Conservation (phyloP, 2,888 invertebrate species). For the Tupiocoris notatus region DNA sequence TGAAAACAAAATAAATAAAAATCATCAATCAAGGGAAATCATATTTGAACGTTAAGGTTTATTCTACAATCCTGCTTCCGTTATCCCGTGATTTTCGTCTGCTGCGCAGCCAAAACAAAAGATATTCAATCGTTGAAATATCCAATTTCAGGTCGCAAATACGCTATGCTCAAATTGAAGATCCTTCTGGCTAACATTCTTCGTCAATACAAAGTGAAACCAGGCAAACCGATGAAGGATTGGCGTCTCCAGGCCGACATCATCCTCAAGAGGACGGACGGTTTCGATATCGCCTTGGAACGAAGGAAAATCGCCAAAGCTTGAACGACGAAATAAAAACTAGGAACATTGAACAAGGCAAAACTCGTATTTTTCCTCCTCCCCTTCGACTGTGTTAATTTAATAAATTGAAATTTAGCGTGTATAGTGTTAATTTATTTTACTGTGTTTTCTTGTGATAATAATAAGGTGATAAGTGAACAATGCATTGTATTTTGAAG, state of each 20-base stretch:
- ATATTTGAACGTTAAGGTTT: too few species aligned
- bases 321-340: not conserved
- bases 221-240: slow-evolving; percentile 66
- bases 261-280: slow-evolving; percentile 73
- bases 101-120: too few species aligned
- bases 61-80: too few species aligned
- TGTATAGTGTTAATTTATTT: not conserved
- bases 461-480: not conserved
- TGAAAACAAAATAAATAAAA: too few species aligned
- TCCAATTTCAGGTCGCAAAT: slow-evolving; percentile 71
- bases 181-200: slow-evolving; percentile 73
- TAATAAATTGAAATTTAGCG: not conserved
- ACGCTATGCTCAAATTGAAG: slow-evolving; percentile 77
- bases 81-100: too few species aligned
- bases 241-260: slow-evolving; percentile 76
- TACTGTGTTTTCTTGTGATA: not conserved
- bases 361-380: not conserved
- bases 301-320: slow-evolving; percentile 56
- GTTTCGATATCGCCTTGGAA: slow-evolving; percentile 69
- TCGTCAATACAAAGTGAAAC: slow-evolving; percentile 69
- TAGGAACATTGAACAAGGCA: not conserved
- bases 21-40: too few species aligned
- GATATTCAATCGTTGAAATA: not conserved
- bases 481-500: not conserved
- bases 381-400: not conserved